Conservation (phyloP, 2,888 invertebrate genomes). For the Pecten maximus region DNA sequence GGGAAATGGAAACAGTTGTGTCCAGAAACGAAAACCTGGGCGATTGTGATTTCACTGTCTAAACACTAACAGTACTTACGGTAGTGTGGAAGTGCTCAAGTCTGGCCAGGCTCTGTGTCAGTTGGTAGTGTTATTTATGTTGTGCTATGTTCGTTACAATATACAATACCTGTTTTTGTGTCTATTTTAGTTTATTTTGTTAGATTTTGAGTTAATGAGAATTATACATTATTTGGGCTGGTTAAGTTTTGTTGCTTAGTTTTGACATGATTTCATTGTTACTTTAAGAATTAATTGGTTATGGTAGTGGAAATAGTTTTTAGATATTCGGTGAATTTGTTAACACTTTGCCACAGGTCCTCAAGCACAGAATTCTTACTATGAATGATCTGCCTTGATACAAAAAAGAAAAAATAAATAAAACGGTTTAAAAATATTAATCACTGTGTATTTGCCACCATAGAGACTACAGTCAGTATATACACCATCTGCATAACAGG, state of each 20-base stretch:
- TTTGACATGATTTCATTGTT: neutral
- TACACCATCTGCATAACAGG: no score
- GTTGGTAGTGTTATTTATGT: neutral
- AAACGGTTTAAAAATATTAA: no score
- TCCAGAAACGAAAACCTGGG: no score
- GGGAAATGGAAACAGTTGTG: no score
- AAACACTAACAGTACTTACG: no score
- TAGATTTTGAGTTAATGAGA: neutral
- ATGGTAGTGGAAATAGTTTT: neutral
- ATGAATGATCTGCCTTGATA: neutral
- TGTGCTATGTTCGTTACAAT: neutral
- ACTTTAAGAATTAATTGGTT: neutral
- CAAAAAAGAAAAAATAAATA: no score
- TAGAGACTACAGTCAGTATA: no score
- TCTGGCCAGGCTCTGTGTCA: no score
- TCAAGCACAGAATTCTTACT: neutral
- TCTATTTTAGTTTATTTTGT: neutral
- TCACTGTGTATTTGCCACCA: no score
- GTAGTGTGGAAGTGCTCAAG: no score
- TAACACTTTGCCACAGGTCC: neutral
- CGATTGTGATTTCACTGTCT: no score
- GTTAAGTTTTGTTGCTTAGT: neutral
- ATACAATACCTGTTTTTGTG: neutral
- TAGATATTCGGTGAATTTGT: neutral
- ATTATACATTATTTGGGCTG: neutral